Conservation (phyloP, 2,797 vertebrate species). For the Neosilurus hyrtlii region DNA sequence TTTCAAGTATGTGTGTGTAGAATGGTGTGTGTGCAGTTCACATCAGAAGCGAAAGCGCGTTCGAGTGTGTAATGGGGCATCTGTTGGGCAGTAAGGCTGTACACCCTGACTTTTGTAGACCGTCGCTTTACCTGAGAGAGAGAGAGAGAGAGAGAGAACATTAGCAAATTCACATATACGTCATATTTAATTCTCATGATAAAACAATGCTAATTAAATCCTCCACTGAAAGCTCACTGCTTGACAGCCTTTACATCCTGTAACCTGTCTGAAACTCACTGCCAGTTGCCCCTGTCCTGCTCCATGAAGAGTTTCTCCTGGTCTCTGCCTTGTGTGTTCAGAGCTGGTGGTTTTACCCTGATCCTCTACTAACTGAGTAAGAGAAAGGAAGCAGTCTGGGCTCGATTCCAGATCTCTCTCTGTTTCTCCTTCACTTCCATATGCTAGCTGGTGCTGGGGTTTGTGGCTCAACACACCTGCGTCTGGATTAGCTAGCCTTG, state of each 20-base stretch:
- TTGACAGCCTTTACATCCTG: not conserved
- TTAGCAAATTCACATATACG: not conserved
- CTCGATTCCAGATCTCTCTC: slow-evolving; percentile 77
- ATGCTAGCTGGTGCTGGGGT: slow-evolving; percentile 48
- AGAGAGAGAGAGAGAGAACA: not conserved
- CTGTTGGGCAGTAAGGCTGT: slow-evolving; percentile 68
- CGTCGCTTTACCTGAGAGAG: slow-evolving; percentile 88
- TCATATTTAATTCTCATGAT: not conserved
- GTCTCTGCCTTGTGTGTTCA: slow-evolving; percentile 64
- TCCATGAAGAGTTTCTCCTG: slow-evolving; percentile 32
- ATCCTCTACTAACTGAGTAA: slow-evolving; percentile 44
- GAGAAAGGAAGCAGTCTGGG: slow-evolving; percentile 66
- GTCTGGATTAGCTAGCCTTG: slow-evolving; percentile 14
- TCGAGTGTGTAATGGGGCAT: slow-evolving; percentile 76
- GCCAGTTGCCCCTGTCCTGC: slow-evolving; percentile 46
- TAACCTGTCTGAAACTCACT: slow-evolving; percentile 45
- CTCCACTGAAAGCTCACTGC: not conserved
- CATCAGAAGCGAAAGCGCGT: slow-evolving; percentile 77
- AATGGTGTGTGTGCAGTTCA: slow-evolving; percentile 40
- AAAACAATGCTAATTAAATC: not conserved
- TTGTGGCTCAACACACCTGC: not conserved
- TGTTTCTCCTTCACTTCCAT: slow-evolving; percentile 76
- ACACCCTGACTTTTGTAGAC: slow-evolving; percentile 44
- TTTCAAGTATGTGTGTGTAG: slow-evolving; percentile 26
- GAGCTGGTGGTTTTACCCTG: slow-evolving; percentile 70